Base-by-base conservation (phyloP, 1,140 invertebrate genomes). In the Trinorchestia longiramus region DNA sequence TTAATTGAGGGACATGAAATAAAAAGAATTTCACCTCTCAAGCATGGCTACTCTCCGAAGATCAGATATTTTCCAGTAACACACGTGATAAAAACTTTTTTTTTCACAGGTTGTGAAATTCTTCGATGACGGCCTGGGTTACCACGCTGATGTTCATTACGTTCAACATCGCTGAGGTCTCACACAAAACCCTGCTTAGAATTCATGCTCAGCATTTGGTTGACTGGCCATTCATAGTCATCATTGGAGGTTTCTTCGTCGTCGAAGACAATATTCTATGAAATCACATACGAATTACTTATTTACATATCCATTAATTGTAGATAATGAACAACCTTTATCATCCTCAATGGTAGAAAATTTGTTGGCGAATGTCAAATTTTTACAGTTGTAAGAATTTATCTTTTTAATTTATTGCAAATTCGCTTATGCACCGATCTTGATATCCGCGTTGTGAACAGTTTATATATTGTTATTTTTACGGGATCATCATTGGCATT, bases 101-200 rank as follows among this genome's bases (percentile, higher is more conserved):
- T 87, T 41, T 44, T 40, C 42, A 42, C 87, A 95, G 95, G 53
- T 95, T 95, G 95, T 95, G n/a, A 95, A 95, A 41, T 95, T 95
- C 47, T 95, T 53, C 95, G 95, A 95, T n/a, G 95, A 95, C 41
- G 95, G 95, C 45, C 87, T 87, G 44, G 95, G 95, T 15, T 95
- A 87, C 47, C 57, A 87, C 57, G 95, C 95, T 36, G 95, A 95
- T 40, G 95, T 95, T 3, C 43, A 43, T 23, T 95, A 95, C 43
- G 92, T 94, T 45, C 47, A 43, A 47, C 43, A 40, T 90, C 36
- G 28, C 62, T 1, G 28, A 77, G 62, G 11, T 28, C 62, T 77
- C 62, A 28, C 1, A 36, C 11, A 19, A 36, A 77, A 77, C 62
- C 15, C 62, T 77, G 1, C 62, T 77, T 36, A 28, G 15, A 1